Conservation (phyloP, 2,797 vertebrate genomes). For the Gila robusta region DNA sequence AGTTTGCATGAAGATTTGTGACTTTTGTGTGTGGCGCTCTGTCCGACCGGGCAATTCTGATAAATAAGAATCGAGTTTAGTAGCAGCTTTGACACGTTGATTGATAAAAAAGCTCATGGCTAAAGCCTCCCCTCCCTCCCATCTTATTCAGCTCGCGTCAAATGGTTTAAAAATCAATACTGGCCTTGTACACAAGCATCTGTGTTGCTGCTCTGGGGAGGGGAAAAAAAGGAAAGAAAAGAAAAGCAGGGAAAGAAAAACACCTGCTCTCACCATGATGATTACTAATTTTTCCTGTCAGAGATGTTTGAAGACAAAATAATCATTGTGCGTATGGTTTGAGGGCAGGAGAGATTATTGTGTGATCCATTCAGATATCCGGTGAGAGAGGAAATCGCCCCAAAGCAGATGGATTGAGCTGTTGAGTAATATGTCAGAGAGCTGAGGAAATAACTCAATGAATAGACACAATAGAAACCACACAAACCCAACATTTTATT, state of each 20-base stretch:
- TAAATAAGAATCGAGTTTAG: constrained; percentile 99
- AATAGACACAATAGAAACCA: constrained; percentile 67
- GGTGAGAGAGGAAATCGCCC: constrained; percentile 78
- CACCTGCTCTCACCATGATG: constrained; percentile 87
- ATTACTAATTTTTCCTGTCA: constrained; percentile 91
- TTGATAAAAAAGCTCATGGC: constrained; percentile 98
- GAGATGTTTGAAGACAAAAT: constrained; percentile 88
- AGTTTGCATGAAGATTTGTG: constrained; percentile 62
- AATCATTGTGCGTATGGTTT: constrained; percentile 84
- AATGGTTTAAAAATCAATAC: constrained; percentile 98
- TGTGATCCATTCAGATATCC: constrained; percentile 87
- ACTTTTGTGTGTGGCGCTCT: constrained; percentile 68
- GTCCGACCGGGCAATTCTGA: constrained; percentile 90
- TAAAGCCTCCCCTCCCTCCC: constrained; percentile 89
- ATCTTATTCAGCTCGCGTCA: constrained; percentile 96
- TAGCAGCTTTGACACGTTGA: constrained; percentile 96
- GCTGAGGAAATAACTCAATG: constrained; percentile 72
- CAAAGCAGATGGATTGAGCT: constrained; percentile 76
- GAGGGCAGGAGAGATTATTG: constrained; percentile 83
- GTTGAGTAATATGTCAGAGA: constrained; percentile 78
- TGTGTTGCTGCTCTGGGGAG: constrained; percentile 81
- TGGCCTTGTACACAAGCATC: constrained; percentile 85
- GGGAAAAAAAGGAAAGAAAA: constrained; percentile 38
- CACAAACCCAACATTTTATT: constrained; percentile 32
- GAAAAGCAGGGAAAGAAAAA: constrained; percentile 74